These are phyloP conservation scores for Unio pictorum DNA, from an alignment of 2,888 invertebrate species.

Conservation along the genomic window DNA sequence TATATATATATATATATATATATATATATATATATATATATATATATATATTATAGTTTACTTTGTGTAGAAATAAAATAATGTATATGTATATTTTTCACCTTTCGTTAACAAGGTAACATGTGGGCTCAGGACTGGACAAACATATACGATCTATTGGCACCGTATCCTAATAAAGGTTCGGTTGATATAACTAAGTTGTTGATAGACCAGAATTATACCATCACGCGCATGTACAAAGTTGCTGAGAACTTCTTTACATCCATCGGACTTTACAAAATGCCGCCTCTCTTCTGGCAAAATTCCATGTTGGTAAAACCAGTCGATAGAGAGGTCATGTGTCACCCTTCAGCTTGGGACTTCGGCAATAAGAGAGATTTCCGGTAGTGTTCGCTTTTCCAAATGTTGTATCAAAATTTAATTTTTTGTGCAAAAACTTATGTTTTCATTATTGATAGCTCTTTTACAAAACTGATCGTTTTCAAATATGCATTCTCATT, in stretches of 20 bases:
- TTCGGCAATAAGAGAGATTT: slow-evolving; percentile 89
- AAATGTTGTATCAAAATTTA: too few relatives aligned
- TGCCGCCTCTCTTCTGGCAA: slow-evolving; percentile 89
- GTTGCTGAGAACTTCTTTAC: slow-evolving; percentile 70
- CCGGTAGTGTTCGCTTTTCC: slow-evolving; percentile 75
- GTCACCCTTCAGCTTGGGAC: slow-evolving; percentile 86
- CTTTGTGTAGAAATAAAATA: too few relatives aligned
- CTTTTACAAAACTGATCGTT: too few relatives aligned
- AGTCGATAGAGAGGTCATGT: slow-evolving; percentile 77
- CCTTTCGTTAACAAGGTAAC: slow-evolving; percentile 73
- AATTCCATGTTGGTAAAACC: slow-evolving; percentile 86
- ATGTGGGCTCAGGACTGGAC: slow-evolving; percentile 72
- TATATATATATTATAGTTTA: too few relatives aligned
- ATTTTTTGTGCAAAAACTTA: too few relatives aligned
- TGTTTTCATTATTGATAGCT: too few relatives aligned
- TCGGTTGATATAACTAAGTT: slow-evolving; percentile 84
- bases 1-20: too few relatives aligned
- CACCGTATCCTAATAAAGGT: slow-evolving; percentile 80
- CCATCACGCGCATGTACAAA: slow-evolving; percentile 75
- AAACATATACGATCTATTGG: slow-evolving; percentile 60
- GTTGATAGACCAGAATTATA: slow-evolving; percentile 75
- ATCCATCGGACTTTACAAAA: slow-evolving; percentile 78
- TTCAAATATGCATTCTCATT: too few relatives aligned
- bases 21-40: too few relatives aligned
- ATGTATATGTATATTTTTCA: too few relatives aligned